Percentiles rank a stretch among this genome's conserved stretches.
phyloP scores from a whole-genome alignment of 2,797 vertebrate species.

The Cheirogaleus major region DNA sequence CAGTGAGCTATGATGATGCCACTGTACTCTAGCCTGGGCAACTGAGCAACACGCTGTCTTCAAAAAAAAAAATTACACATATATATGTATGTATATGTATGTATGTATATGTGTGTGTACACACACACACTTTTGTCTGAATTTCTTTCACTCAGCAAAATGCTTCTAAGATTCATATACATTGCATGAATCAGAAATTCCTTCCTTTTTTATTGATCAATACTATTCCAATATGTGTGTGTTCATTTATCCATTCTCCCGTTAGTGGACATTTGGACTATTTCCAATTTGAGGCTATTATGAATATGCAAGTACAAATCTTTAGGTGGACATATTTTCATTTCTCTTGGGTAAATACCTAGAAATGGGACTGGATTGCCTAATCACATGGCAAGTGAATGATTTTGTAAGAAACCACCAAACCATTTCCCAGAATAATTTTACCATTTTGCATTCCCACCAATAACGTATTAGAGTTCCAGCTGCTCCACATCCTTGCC shows the following conservation, averaged over 20 bases:
- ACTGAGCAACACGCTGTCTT: not conserved
- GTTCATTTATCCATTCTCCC: not conserved
- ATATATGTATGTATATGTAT: no score
- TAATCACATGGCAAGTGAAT: not conserved
- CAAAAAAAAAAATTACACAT: not conserved
- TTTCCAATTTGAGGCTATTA: not conserved
- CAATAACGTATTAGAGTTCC: not conserved
- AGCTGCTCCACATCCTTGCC: not conserved
- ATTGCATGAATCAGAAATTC: not conserved
- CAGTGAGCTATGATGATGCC: not conserved
- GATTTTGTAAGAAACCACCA: not conserved
- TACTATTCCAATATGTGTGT: not conserved
- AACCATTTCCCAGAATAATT: slow-evolving; percentile 2
- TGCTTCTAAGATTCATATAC: not conserved
- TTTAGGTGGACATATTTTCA: not conserved
- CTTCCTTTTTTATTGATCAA: not conserved
- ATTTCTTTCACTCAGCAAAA: slow-evolving; percentile 22
- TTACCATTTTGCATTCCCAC: slow-evolving; percentile 13
- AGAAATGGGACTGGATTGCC: not conserved
- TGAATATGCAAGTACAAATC: slow-evolving; percentile 3
- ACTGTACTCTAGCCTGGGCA: not conserved
- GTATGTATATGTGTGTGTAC: no score
- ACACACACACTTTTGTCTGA: not conserved
- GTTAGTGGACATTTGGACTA: not conserved
- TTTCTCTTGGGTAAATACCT: slow-evolving; percentile 31